phyloP scores from a whole-genome alignment of 2,888 invertebrate species.

The Argyresthia albistria region DNA sequence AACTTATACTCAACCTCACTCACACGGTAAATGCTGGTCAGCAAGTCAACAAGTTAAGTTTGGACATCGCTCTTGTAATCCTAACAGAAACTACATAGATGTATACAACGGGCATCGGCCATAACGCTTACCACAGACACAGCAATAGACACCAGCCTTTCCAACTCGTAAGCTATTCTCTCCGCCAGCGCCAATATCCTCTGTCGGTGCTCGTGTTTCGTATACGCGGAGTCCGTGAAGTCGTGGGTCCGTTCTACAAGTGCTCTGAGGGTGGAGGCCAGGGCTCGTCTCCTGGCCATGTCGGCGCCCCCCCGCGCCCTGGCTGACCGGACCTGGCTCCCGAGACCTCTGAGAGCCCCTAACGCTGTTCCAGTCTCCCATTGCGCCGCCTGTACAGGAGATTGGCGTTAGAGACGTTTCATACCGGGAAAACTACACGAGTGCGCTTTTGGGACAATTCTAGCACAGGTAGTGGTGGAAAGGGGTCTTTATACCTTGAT shows the following conservation, averaged over 20 bases:
- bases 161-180: constrained; percentile 91
- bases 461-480: too few species aligned
- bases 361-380: constrained; percentile 80
- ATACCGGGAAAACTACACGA: too few species aligned
- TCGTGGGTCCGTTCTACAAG: constrained; percentile 96
- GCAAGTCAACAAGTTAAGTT: too few species aligned
- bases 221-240: constrained; percentile 99
- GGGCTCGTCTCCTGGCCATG: constrained; percentile 78
- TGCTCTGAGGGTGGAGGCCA: constrained; percentile 89
- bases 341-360: constrained; percentile 86
- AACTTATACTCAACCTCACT: too few species aligned
- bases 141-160: constrained; percentile 89
- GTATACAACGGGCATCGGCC: too few species aligned
- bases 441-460: too few species aligned
- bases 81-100: too few species aligned
- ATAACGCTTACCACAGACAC: constrained; percentile 79
- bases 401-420: too few species aligned
- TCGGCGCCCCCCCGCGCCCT: constrained; percentile 80
- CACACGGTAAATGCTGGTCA: too few species aligned
- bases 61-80: too few species aligned
- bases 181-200: constrained; percentile 93
- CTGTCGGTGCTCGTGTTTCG: constrained; percentile 96
- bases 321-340: constrained; percentile 89
- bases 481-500: too few species aligned
- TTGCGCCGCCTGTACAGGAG: constrained; percentile 43